A percentile compares a stretch with the other conserved stretches of the same genome.
Evolutionary conservation across 2,888 invertebrate species (phyloP).

Genomic region (Teleiodes luculella): DNA sequence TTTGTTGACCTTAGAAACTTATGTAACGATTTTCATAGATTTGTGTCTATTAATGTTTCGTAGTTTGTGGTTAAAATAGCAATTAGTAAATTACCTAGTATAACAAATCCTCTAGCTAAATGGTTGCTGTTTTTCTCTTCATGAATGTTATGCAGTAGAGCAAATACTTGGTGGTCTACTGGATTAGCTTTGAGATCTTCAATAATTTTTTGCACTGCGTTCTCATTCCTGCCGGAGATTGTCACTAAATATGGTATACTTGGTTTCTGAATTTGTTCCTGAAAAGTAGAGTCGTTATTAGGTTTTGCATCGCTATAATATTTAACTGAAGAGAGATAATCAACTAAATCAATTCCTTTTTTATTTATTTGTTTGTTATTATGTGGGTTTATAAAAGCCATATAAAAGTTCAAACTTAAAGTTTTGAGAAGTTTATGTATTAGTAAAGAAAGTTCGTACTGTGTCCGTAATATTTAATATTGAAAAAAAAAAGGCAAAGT

Average conservation of each 20-base stretch:
- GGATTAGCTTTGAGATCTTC: slow-evolving; percentile 45
- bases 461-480: no score
- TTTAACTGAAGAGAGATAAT: no score
- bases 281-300: background rate
- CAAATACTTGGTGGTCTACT: slow-evolving; percentile 57
- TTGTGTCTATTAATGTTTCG: no score
- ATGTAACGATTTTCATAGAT: no score
- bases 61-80: background rate
- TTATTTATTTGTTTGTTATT: no score
- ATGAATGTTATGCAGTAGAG: slow-evolving; percentile 55
- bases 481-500: background rate
- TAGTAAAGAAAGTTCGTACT: no score
- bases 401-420: no score
- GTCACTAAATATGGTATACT: slow-evolving; percentile 50
- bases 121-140: slow-evolving; percentile 45
- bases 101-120: slow-evolving; percentile 52
- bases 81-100: slow-evolving; percentile 39
- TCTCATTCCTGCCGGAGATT: slow-evolving; percentile 52
- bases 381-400: no score
- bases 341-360: no score
- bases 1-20: no score
- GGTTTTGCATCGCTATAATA: no score
- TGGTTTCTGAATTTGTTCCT: slow-evolving; percentile 48
- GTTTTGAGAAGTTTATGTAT: no score
- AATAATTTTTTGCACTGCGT: slow-evolving; percentile 39